Percentiles rank a stretch among this genome's conserved stretches.
These are phyloP conservation scores for Drosophila bocki DNA, from an alignment of 1,140 invertebrate species.

Conservation along the genomic window DNA sequence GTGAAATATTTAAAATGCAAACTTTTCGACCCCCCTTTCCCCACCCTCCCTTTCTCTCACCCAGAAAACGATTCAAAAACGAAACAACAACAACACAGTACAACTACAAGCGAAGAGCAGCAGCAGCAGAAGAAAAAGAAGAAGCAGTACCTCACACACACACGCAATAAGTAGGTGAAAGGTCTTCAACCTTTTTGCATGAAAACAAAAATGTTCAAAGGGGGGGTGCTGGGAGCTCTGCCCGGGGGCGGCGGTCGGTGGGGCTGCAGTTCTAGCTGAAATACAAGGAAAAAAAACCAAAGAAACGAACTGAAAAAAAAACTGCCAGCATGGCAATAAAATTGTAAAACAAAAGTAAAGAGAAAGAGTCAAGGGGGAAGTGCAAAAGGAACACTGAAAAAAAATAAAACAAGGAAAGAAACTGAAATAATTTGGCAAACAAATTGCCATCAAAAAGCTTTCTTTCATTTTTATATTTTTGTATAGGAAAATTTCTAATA, in stretches of 20 bases:
- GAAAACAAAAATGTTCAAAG: constrained; percentile 77
- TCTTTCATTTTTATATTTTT: no score
- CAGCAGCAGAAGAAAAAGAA: constrained; percentile 40
- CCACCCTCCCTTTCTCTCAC: neutral
- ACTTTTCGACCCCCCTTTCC: constrained; percentile 9
- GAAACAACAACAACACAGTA: constrained; percentile 40
- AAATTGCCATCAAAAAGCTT: no score
- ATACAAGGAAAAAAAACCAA: constrained; percentile 31
- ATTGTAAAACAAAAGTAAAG: constrained; percentile 51
- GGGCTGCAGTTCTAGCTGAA: constrained; percentile 55
- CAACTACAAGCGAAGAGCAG: constrained; percentile 16
- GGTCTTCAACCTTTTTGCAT: constrained; percentile 82
- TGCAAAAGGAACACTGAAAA: neutral
- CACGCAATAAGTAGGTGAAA: constrained; percentile 79
- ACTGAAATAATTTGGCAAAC: no score
- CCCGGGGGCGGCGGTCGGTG: constrained; percentile 16
- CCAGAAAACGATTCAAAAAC: constrained; percentile 35
- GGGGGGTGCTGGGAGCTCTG: constrained; percentile 1
- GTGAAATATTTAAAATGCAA: constrained; percentile 48
- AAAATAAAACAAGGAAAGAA: neutral
- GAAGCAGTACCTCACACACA: constrained; percentile 14
- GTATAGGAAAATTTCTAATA: no score
- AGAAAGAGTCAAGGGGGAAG: constrained; percentile 26
- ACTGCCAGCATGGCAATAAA: constrained; percentile 51
- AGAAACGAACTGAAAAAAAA: constrained; percentile 25